Evolutionary conservation across 2,113 vertebrate genomes (phyloP), one percentile per base, ranked within the genome.

Genomic region (Syngnathus scovelli): DNA sequence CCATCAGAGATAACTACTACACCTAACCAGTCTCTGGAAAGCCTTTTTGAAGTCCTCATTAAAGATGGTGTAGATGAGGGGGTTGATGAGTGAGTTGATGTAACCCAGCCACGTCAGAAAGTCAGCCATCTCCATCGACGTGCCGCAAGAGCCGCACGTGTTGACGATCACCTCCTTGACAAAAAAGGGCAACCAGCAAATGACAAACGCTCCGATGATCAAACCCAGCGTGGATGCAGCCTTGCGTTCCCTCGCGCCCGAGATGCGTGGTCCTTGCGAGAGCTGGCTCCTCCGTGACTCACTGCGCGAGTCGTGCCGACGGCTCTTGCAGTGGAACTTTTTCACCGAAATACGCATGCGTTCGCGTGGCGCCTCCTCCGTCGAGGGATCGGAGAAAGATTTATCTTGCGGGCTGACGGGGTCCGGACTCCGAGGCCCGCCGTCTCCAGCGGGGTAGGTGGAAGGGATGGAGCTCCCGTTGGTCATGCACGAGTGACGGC

Each of bases 1-100:
- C 61, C 55, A 83, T 93, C 89, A 93, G 83, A 94, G 83, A 69
- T 93, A 95, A 79, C 91, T 89, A 65, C 86, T 93, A 70, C 96
- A 98, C 68, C 86, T 87, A 69, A 98, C 83, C 67, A 99, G 92
- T 90, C 93, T 98, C 87, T 98, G 94, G 86, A 99, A 99, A 65
- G 97, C 96, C 86, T 96, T 99, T 84, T 98, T 99, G 82, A 99
- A 99, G 87, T 99, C 97, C 87, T 99, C 95, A 79, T 98, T 99
- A 85, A 99, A 99, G 78, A 98, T 94, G 65, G 96, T 99, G 83
- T 99, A 99, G 85, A 99, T 98, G 69, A 99, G 90, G 18, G 97
- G 97, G 81, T 99, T 99, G 85, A 99, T 95, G 59, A 99, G 94
- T 5, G 97, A 99, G 90, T 99, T 99, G 70, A 99, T 90, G 81